Percentiles rank a stretch among this genome's conserved stretches.
Evolutionary conservation across 2,797 vertebrate genomes (phyloP).

Genomic region (Eutrigla gurnardus): DNA sequence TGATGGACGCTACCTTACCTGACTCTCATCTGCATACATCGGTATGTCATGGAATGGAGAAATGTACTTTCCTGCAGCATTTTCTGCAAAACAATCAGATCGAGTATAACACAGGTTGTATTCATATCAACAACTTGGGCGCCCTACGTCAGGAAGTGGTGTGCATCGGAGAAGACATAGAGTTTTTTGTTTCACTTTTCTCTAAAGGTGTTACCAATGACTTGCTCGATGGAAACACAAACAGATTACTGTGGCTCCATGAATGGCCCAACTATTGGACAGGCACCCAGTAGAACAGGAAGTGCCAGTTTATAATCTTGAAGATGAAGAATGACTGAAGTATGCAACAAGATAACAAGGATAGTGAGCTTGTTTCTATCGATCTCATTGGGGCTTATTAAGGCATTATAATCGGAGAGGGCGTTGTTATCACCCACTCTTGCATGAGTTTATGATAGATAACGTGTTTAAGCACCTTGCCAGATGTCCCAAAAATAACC

Average conservation of each 20-base stretch:
- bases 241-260: too few relatives aligned
- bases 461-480: not conserved
- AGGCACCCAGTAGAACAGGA: too few relatives aligned
- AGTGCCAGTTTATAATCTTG: not conserved
- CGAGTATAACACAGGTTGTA: not conserved
- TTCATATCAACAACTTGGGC: not conserved
- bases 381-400: not conserved
- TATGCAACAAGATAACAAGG: not conserved
- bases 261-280: not conserved
- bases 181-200: too few relatives aligned
- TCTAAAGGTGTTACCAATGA: too few relatives aligned
- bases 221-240: too few relatives aligned
- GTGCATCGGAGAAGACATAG: too few relatives aligned
- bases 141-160: too few relatives aligned
- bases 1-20: slow-evolving; percentile 81
- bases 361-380: not conserved
- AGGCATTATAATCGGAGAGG: not conserved
- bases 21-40: slow-evolving; percentile 85
- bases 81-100: slow-evolving; percentile 84
- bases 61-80: slow-evolving; percentile 90
- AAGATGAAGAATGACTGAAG: not conserved
- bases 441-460: not conserved
- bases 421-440: slow-evolving; percentile 7
- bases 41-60: slow-evolving; percentile 98
- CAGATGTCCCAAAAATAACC: not conserved